Conservation (phyloP, 2,113 vertebrate species). For the Vulpes lagopus region DNA sequence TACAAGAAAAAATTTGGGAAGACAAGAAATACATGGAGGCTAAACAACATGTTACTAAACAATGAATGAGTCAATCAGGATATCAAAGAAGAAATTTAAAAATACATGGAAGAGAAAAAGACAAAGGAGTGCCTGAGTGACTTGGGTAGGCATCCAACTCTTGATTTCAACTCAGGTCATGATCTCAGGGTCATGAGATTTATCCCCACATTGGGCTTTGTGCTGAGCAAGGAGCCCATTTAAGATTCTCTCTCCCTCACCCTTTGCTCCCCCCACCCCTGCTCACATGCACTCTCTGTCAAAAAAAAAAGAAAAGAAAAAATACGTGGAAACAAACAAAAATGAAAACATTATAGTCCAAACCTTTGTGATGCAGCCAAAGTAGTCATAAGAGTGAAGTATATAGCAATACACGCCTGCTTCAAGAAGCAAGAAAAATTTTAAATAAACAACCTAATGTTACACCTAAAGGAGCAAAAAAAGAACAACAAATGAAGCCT, state of each 20-base stretch:
- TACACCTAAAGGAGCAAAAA: not conserved
- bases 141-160: not conserved
- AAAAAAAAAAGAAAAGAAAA: not conserved
- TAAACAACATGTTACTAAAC: not conserved
- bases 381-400: not conserved
- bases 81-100: not conserved
- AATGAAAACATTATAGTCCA: not conserved
- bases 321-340: not conserved
- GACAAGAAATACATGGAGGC: not conserved
- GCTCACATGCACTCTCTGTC: not conserved
- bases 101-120: not conserved
- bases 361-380: not conserved
- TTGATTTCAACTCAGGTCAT: not conserved
- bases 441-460: not conserved
- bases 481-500: not conserved
- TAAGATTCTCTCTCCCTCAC: not conserved
- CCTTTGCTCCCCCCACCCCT: not conserved
- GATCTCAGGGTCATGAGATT: not conserved
- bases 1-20: not conserved
- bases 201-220: not conserved
- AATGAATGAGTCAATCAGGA: not conserved
- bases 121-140: not conserved
- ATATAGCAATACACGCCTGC: not conserved
- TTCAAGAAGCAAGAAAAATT: not conserved
- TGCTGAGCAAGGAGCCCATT: not conserved